Evolutionary conservation across 2,113 vertebrate species (phyloP), one percentile per base, ranked within the genome.

Genomic region (Oncorhynchus keta): DNA sequence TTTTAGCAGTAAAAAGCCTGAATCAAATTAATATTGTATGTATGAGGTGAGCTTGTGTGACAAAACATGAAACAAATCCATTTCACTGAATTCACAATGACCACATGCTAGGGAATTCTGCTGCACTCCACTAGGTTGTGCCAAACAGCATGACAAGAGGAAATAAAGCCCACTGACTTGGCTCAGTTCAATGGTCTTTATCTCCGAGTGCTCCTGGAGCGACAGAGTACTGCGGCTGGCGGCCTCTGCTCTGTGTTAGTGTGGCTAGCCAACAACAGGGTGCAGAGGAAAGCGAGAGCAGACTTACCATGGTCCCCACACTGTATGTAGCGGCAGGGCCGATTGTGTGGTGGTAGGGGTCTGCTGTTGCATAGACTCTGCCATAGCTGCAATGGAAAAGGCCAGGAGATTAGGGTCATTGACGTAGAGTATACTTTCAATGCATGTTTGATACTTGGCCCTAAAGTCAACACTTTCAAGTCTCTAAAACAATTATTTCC

Each of bases 281-380:
- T 68, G 32, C 66, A 48, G 20, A 45, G 35, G n/a, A 9, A 14
- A 3, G 13, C 30, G 13, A 13, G 30, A 26, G 32, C 22, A 57
- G 48, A 88, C 96, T 98, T 92, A 98, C 97, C 97, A 99, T 98
- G 87, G 96, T 98, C 85, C 96, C 96, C 73, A 98, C 97, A 89
- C 96, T 98, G 94, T 99, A 98, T 0, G 97, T 94, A 89, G 96
- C 92, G 0, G 97, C 94, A 0, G 96, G 94, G 85, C 95, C 95
- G 84, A 97, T 95, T 68, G 97, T 94, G 91, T 97, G 95, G 90
- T 96, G 94, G 89, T 98, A 98, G 1, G 96, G 96, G 88, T 98
- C 97, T 70, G 97, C 95, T 0, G 97, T 95, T 74, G 97, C 94
- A 39, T 97, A 99, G 91, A 98, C 96, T 95, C 97, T 93, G 90